phyloP scores from a whole-genome alignment of 2,888 invertebrate genomes.

The Molorchus minor region DNA sequence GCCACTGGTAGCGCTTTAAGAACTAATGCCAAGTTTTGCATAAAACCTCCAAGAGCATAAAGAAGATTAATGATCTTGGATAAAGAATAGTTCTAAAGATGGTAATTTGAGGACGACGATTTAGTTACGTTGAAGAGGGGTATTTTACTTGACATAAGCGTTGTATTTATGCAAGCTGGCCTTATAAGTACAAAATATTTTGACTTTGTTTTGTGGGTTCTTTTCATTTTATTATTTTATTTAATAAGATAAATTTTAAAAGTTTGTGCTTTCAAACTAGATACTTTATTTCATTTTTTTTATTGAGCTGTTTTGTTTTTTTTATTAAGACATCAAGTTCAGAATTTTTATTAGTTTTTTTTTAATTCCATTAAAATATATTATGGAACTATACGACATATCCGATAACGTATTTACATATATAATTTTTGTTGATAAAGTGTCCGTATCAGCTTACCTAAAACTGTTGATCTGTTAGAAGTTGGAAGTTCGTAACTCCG shows the following conservation, averaged over 20 bases:
- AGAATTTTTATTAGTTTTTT: no score
- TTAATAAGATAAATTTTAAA: no score
- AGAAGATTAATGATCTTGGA: constrained; percentile 55
- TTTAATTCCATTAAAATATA: not conserved
- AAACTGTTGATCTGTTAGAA: constrained; percentile 47
- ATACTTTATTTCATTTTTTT: no score
- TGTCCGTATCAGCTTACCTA: constrained; percentile 37
- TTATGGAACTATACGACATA: not conserved
- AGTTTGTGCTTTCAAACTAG: no score
- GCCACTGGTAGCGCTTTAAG: constrained; percentile 14
- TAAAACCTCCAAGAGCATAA: constrained; percentile 57
- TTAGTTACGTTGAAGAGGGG: constrained; percentile 13
- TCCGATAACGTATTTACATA: constrained; percentile 22
- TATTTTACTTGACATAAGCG: constrained; percentile 2
- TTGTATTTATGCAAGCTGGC: no score
- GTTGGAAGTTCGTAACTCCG: constrained; percentile 46
- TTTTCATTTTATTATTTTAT: no score
- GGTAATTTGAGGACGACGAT: constrained; percentile 48
- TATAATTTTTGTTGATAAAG: constrained; percentile 25
- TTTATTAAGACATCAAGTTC: no score
- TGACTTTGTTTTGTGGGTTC: no score
- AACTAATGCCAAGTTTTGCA: constrained; percentile 58
- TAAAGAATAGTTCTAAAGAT: constrained; percentile 55
- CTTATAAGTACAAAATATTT: no score
- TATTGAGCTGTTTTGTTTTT: no score